A percentile compares a stretch with the other conserved stretches of the same genome.
These are phyloP conservation scores for Teleopsis dalmanni DNA, from an alignment of 1,140 invertebrate species.

Conservation along the genomic window DNA sequence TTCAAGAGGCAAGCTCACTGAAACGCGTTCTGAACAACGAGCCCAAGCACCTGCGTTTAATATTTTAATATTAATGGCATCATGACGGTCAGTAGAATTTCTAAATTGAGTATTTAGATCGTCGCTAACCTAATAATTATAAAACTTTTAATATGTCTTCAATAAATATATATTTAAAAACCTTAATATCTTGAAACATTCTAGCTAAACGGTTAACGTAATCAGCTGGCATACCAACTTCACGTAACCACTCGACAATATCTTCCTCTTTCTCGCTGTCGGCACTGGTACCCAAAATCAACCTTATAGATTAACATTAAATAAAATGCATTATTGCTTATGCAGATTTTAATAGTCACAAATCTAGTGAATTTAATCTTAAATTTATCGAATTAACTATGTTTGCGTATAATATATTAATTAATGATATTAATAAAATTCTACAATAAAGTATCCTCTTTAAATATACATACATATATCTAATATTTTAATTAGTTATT, in stretches of 20 bases:
- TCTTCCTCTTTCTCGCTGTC: slow-evolving; percentile 99
- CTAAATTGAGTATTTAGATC: slow-evolving; percentile 95
- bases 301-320: slow-evolving; percentile 24
- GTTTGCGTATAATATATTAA: too few relatives aligned
- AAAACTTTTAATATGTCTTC: not conserved
- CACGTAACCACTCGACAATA: slow-evolving; percentile 93
- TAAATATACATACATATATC: too few relatives aligned
- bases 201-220: slow-evolving; percentile 96
- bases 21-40: slow-evolving; percentile 84
- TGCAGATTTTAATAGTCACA: too few relatives aligned
- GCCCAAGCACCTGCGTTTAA: slow-evolving; percentile 98
- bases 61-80: slow-evolving; percentile 84
- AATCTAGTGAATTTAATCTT: too few relatives aligned
- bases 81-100: slow-evolving; percentile 57
- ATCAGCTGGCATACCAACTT: slow-evolving; percentile 98
- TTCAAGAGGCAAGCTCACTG: slow-evolving; percentile 92
- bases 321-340: not conserved
- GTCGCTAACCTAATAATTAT: slow-evolving; percentile 57
- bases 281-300: slow-evolving; percentile 93
- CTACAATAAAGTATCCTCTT: too few relatives aligned
- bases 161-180: slow-evolving; percentile 39
- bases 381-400: too few relatives aligned
- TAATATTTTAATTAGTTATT: too few relatives aligned
- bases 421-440: too few relatives aligned
- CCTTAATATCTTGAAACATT: slow-evolving; percentile 99